phyloP scores from a whole-genome alignment of 2,888 invertebrate species.

The Ormyrus pomaceus region DNA sequence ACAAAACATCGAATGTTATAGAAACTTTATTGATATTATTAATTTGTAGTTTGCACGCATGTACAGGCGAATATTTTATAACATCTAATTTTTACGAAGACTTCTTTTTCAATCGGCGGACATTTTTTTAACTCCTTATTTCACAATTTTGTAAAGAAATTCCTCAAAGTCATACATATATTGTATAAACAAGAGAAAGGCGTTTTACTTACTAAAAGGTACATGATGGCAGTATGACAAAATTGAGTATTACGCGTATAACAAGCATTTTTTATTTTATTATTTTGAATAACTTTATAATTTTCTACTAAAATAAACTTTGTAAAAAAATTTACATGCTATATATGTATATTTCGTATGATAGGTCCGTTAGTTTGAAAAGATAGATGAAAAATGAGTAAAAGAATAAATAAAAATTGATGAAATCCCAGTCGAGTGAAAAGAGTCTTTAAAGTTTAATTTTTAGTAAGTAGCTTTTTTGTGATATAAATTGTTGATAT shows the following conservation, averaged over 20 bases:
- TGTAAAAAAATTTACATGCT: background rate
- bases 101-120: constrained; percentile 45
- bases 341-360: background rate
- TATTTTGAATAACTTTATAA: background rate
- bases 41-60: constrained; percentile 36
- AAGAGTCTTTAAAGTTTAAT: too few relatives aligned
- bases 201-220: too few relatives aligned
- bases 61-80: constrained; percentile 28
- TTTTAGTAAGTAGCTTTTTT: too few relatives aligned
- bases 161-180: too few relatives aligned
- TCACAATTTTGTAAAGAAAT: too few relatives aligned
- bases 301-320: constrained; percentile 16
- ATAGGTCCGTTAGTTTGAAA: too few relatives aligned
- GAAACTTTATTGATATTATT: constrained; percentile 46
- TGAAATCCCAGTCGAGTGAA: too few relatives aligned
- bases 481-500: too few relatives aligned
- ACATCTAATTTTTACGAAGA: constrained; percentile 45
- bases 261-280: constrained; percentile 11
- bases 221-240: constrained; percentile 40
- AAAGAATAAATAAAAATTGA: too few relatives aligned
- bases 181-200: too few relatives aligned
- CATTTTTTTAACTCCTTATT: constrained; percentile 12
- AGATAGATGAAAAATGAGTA: too few relatives aligned
- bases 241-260: constrained; percentile 19
- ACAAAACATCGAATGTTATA: constrained; percentile 1